phyloP scores from a whole-genome alignment of 2,888 invertebrate genomes.

The Drosophila pseudotalamancana region DNA sequence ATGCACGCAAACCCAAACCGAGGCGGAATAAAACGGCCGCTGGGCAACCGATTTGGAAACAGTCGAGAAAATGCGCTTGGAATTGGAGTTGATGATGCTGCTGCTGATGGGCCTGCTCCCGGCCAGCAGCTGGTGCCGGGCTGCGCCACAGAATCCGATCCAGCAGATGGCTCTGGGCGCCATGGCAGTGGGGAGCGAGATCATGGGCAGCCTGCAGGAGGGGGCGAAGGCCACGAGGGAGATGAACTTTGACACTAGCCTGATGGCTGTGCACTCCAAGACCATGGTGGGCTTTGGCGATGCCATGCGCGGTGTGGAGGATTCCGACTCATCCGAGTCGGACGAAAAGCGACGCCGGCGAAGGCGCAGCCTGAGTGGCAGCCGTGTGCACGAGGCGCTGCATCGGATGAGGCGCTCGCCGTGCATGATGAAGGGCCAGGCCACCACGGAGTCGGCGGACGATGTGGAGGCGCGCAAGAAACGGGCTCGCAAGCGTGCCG shows the following conservation, averaged over 20 bases:
- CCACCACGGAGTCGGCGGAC: constrained; percentile 30
- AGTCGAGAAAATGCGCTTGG: constrained; percentile 40
- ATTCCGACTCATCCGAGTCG: constrained; percentile 63
- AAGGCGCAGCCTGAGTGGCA: not conserved
- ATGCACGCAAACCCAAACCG: constrained; percentile 38
- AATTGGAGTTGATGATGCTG: constrained; percentile 27
- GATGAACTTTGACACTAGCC: constrained; percentile 47
- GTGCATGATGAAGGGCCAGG: constrained; percentile 51
- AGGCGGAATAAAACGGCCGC: constrained; percentile 31
- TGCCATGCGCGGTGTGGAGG: constrained; percentile 51
- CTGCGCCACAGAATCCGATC: constrained; percentile 42
- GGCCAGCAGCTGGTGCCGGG: constrained; percentile 34
- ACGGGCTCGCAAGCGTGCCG: constrained; percentile 43
- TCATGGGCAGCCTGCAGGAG: constrained; percentile 50
- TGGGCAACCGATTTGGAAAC: not conserved
- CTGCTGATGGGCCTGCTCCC: constrained; percentile 23
- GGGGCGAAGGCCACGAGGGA: constrained; percentile 43
- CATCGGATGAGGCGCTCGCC: constrained; percentile 69
- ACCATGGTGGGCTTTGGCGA: constrained; percentile 60
- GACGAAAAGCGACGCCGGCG: constrained; percentile 58
- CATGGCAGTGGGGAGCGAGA: constrained; percentile 50
- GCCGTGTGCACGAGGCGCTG: not conserved
- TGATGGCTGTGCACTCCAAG: constrained; percentile 46
- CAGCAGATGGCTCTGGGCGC: constrained; percentile 50
- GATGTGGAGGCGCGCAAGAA: constrained; percentile 59